These are phyloP conservation scores for Rhopalosiphum padi DNA, from an alignment of 1,140 invertebrate species.

Conservation along the genomic window DNA sequence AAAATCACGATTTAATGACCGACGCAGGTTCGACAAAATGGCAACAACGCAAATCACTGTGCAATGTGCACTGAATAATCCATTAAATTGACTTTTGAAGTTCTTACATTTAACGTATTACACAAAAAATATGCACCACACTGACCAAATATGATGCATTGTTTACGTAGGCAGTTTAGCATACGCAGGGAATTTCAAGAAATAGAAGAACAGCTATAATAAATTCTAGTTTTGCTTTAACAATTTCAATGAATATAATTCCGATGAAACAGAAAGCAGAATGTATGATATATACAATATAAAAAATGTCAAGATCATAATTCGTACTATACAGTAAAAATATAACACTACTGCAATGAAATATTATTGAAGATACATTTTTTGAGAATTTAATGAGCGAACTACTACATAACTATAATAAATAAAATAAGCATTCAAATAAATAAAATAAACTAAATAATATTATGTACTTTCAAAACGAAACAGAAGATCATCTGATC, in stretches of 20 bases:
- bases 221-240: not conserved
- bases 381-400: not conserved
- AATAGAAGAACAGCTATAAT: not conserved
- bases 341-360: not conserved
- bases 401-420: not conserved
- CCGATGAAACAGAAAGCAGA: not conserved
- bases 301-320: not conserved
- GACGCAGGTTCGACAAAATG: not conserved
- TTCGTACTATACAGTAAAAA: not conserved
- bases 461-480: not conserved
- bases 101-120: not conserved
- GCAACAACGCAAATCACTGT: conserved; percentile 29
- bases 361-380: not conserved
- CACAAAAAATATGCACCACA: not conserved
- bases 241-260: not conserved
- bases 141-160: not conserved
- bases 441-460: not conserved
- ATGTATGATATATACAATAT: not conserved
- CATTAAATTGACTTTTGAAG: not conserved
- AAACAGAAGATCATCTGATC: not conserved
- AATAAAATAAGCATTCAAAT: not conserved
- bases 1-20: not conserved
- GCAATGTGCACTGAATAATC: not conserved
- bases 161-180: not conserved
- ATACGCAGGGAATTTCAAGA: not conserved